phyloP scores from a whole-genome alignment of 2,113 vertebrate species.

The Hydropotes inermis region DNA sequence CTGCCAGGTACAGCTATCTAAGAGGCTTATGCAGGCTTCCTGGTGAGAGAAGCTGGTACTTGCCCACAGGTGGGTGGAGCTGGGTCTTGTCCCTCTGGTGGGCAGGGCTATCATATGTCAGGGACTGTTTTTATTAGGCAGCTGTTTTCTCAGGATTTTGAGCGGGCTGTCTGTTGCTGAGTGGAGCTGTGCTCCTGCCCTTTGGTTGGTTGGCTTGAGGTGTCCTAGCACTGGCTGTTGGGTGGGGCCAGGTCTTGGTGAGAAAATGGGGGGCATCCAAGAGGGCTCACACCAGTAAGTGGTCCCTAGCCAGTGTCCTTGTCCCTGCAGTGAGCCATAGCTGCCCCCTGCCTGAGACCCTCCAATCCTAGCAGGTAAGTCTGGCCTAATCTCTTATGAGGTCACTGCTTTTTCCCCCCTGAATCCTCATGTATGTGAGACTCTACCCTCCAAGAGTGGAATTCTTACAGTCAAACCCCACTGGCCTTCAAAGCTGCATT shows the following conservation, averaged over 20 bases:
- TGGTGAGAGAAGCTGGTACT: neutral
- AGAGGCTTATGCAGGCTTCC: neutral
- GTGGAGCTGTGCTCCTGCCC: neutral
- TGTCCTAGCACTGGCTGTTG: neutral
- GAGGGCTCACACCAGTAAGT: neutral
- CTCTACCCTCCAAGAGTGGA: neutral
- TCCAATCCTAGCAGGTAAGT: neutral
- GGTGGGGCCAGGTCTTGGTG: neutral
- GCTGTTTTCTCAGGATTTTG: neutral
- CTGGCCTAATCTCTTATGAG: neutral
- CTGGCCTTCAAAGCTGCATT: neutral
- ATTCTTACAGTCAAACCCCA: neutral
- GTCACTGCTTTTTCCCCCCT: neutral
- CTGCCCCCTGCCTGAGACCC: neutral
- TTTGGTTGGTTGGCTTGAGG: neutral
- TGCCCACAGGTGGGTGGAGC: neutral
- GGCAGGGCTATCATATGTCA: neutral
- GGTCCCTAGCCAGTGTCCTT: neutral
- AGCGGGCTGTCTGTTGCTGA: neutral
- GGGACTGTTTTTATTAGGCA: neutral
- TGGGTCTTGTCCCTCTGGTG: neutral
- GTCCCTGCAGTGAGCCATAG: neutral
- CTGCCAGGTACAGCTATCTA: neutral
- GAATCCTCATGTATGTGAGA: neutral
- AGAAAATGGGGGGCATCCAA: neutral